These are phyloP conservation scores for Salvelinus sp. DNA, from an alignment of 2,113 vertebrate genomes.

Conservation along the genomic window DNA sequence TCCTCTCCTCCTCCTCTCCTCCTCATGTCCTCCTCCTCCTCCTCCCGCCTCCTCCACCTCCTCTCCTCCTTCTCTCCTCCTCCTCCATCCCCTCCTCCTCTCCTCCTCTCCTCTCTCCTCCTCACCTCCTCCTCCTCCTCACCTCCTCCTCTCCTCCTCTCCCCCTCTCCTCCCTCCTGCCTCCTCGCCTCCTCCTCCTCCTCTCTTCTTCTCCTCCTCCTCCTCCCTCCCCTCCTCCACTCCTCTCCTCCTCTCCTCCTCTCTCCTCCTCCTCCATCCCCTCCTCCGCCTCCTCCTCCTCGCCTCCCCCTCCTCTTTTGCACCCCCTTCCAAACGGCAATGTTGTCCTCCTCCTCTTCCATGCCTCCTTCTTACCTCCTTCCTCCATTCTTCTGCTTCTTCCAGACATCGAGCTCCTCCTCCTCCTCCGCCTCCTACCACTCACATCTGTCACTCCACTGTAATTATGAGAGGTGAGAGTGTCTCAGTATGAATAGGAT, in stretches of 20 bases:
- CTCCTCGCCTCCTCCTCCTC: too few species aligned
- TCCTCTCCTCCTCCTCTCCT: too few species aligned
- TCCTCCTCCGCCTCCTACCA: constrained; percentile 44
- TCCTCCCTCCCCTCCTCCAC: background rate
- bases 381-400: background rate
- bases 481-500: constrained; percentile 92
- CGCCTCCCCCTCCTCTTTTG: background rate
- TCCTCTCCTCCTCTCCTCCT: background rate
- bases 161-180: background rate
- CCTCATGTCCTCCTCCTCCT: too few species aligned
- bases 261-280: too few species aligned
- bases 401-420: constrained; percentile 12
- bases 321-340: background rate
- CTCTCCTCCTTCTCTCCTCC: too few species aligned
- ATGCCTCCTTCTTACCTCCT: constrained; percentile 26
- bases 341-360: constrained; percentile 8
- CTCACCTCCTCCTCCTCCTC: background rate
- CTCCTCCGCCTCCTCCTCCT: background rate
- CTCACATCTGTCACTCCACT: constrained; percentile 80
- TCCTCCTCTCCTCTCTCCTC: too few species aligned
- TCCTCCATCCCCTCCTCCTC: too few species aligned
- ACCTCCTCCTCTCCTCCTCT: background rate
- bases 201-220: too few species aligned
- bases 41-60: too few species aligned
- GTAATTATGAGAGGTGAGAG: constrained; percentile 92